Evolutionary conservation across 2,797 vertebrate genomes (phyloP).

Genomic region (Tokudaia tokunoshimensis): DNA sequence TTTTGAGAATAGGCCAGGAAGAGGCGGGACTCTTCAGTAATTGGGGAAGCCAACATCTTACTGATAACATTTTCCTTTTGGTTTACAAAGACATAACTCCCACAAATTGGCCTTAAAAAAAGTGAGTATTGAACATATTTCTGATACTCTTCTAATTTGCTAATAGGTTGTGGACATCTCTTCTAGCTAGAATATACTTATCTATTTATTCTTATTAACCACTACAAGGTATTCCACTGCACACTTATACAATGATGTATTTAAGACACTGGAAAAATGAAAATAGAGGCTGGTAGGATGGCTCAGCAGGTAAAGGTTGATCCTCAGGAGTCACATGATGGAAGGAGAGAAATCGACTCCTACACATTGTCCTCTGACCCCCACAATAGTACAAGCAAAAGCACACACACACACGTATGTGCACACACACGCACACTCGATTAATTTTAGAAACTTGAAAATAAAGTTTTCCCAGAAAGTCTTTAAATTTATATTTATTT

Average conservation of each 20-base stretch:
- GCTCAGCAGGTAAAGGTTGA: not conserved
- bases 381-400: not conserved
- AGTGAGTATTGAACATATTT: not conserved
- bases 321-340: not conserved
- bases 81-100: not conserved
- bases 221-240: not conserved
- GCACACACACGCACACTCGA: not conserved
- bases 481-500: slow-evolving; percentile 32
- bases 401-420: not conserved
- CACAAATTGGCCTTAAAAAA: not conserved
- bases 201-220: slow-evolving; percentile 2
- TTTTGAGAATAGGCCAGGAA: not conserved
- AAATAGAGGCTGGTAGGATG: not conserved
- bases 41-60: not conserved
- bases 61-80: not conserved
- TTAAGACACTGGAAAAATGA: slow-evolving; percentile 32
- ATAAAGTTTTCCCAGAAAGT: not conserved
- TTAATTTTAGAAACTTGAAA: not conserved
- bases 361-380: not conserved
- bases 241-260: not conserved
- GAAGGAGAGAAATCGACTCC: not conserved
- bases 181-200: slow-evolving; percentile 34
- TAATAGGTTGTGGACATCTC: not conserved
- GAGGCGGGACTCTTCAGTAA: not conserved
- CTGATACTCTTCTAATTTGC: slow-evolving; percentile 10